Evolutionary conservation across 2,113 vertebrate species (phyloP).

Genomic region (Macaca fascicularis): T2T-MFA8v1.1 NC_088386.1:10766501-10767000

Average conservation of each 20-base stretch:
- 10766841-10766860: constrained; percentile 84
- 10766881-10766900: constrained; percentile 94
- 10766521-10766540: neutral
- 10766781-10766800: neutral
- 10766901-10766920: constrained; percentile 89
- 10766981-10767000: neutral
- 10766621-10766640: neutral
- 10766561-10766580: rapidly evolving
- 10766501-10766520: rapidly evolving
- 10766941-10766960: constrained; percentile 88
- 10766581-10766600: neutral
- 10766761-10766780: neutral
- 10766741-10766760: neutral
- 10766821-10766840: constrained; percentile 85
- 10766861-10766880: constrained; percentile 85
- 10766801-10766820: rapidly evolving
- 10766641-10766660: neutral
- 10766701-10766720: neutral
- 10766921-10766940: constrained; percentile 92
- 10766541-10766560: neutral
- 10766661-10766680: neutral
- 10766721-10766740: neutral
- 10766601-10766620: neutral
- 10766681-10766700: neutral
- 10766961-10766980: constrained; percentile 58